These are phyloP conservation scores for Eugnorisma glareosa DNA, from an alignment of 2,888 invertebrate genomes.

Conservation along the genomic window DNA sequence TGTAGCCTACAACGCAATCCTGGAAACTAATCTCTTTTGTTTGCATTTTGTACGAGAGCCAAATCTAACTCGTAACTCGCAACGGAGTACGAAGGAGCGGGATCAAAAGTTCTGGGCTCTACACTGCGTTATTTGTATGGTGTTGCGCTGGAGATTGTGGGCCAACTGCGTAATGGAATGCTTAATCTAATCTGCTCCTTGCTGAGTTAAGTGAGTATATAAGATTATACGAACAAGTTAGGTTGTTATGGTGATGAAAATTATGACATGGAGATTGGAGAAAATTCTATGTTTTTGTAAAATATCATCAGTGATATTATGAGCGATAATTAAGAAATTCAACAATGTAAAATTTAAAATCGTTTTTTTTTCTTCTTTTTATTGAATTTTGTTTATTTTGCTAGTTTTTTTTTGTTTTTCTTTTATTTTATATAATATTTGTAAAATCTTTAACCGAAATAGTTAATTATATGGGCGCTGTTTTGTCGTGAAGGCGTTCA, in stretches of 20 bases:
- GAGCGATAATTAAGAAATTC: no score
- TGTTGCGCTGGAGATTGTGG: constrained; percentile 50
- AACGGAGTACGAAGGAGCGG: constrained; percentile 73
- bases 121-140: constrained; percentile 57
- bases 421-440: no score
- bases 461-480: no score
- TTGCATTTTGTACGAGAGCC: constrained; percentile 83
- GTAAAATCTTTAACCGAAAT: no score
- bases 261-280: neutral
- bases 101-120: constrained; percentile 70
- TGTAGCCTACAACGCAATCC: constrained; percentile 77
- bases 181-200: constrained; percentile 49
- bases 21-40: constrained; percentile 84
- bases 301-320: no score
- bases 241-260: constrained; percentile 15
- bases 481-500: no score
- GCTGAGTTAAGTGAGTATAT: constrained; percentile 33
- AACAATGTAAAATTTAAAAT: no score
- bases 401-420: no score
- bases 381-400: no score
- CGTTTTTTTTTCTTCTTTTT: no score
- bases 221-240: constrained; percentile 30
- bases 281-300: no score
- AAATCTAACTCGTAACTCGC: constrained; percentile 77
- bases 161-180: constrained; percentile 59